phyloP scores from a whole-genome alignment of 1,140 invertebrate genomes.

The Philaenus spumarius region DNA sequence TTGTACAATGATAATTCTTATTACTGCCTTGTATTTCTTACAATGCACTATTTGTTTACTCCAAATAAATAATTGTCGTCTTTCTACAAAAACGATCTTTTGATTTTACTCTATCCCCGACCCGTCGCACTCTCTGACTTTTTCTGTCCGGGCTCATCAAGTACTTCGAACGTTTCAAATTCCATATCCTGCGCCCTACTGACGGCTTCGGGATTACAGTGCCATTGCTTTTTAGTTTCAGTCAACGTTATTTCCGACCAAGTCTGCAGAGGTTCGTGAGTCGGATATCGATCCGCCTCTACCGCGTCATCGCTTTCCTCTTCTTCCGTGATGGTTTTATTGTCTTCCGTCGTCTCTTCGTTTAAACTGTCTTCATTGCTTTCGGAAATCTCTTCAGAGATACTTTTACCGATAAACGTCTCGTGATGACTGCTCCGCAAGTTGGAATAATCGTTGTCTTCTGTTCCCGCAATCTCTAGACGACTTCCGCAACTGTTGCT shows the following conservation, averaged over 20 bases:
- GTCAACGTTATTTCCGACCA: conserved; percentile 36
- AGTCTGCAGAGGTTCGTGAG: conserved; percentile 40
- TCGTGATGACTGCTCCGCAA: conserved; percentile 49
- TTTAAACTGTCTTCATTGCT: conserved; percentile 23
- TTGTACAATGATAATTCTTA: no score
- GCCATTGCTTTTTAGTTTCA: conserved; percentile 30
- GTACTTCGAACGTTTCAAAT: conserved; percentile 73
- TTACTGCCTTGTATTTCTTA: no score
- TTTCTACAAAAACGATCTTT: no score
- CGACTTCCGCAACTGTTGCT: conserved; percentile 79
- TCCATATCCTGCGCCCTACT: conserved; percentile 68
- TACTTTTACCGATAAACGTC: conserved; percentile 12
- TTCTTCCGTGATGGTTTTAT: conserved; percentile 27
- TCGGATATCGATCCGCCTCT: conserved; percentile 40
- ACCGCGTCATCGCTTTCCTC: conserved; percentile 32
- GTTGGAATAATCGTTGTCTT: conserved; percentile 49
- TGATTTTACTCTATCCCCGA: not conserved
- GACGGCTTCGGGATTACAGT: conserved; percentile 38
- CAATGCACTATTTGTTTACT: no score
- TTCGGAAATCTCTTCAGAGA: conserved; percentile 18
- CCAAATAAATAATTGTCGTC: no score
- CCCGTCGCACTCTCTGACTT: not conserved
- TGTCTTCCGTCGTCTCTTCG: conserved; percentile 20
- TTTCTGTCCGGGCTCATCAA: conserved; percentile 17
- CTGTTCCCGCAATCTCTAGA: conserved; percentile 64